Base-by-base conservation (phyloP, 2,888 invertebrate species). In the Hypomecis atomaria region DNA sequence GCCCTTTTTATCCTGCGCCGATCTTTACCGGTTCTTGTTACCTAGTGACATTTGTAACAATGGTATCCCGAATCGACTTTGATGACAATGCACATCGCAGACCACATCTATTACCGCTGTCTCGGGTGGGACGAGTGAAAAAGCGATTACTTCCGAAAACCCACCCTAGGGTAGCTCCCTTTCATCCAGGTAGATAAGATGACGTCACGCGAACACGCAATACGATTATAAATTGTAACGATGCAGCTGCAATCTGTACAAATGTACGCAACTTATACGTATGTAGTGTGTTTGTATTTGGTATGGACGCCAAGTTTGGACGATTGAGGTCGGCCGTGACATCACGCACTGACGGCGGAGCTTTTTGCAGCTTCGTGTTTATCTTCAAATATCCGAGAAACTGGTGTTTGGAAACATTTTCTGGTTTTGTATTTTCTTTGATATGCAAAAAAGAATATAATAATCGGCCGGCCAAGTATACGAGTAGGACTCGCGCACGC, bases 131-230 rank as follows among this genome's bases (percentile, higher is more conserved):
- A 7, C 43, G 65, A 3, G 65, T 63, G 61, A 52, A 68, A 71
- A 71, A 70, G 62, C 68, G 63, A 71, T 70, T 71, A 68, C 62
- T 60, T 58, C 38, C 60, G 52, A 65, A 55, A 53, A 59, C 66
- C 67, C 71, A 63, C 71, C 71, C 70, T 49, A 62, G 66, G 61
- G 61, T 62, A 55, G 47, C 67, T 65, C 56, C 65, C 64, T 52
- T 56, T 54, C 40, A 43, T 56, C 60, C 71, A 71, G 71, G 71
- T 71, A 71, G 64, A 71, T 64, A 59, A 65, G 68, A 53, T 71
- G 70, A 71, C 71, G 71, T 68, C 71, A 71, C 70, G 68, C 70
- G 48, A 70, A 47, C 60, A 65, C 60, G 65, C 65, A 23, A 65
- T 57, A 6, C 36, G 34, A 11, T 55, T 33, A 60, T 65, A 23